Evolutionary conservation across 2,797 vertebrate genomes (phyloP).

Genomic region (Tauraco hartlaubi): DNA sequence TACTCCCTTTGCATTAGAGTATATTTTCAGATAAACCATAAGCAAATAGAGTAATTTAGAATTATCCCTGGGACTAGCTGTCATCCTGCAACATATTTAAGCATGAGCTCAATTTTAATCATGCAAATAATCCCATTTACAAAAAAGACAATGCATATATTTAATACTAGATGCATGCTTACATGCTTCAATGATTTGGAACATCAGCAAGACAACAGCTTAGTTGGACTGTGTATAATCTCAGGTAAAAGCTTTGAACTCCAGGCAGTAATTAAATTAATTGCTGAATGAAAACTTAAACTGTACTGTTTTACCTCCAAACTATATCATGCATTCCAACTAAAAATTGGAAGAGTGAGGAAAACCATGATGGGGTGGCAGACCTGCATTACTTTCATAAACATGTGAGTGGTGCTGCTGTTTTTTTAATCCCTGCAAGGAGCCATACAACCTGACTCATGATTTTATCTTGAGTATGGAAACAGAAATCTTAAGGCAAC

Average conservation of each 20-base stretch:
- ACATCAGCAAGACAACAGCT: background rate
- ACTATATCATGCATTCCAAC: background rate
- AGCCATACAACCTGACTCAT: background rate
- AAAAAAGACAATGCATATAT: background rate
- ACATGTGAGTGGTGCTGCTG: background rate
- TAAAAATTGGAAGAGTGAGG: background rate
- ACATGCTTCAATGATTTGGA: background rate
- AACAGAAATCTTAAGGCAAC: background rate
- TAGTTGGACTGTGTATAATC: background rate
- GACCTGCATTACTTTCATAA: background rate
- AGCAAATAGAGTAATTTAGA: background rate
- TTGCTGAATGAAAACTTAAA: background rate
- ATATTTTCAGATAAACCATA: background rate
- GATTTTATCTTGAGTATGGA: background rate
- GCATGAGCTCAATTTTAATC: background rate
- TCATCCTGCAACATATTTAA: background rate
- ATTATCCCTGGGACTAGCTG: background rate
- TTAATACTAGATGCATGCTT: background rate
- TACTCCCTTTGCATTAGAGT: background rate
- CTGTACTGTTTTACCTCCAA: background rate
- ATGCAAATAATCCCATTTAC: background rate
- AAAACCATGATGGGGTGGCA: background rate
- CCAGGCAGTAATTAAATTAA: background rate
- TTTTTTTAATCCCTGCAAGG: background rate
- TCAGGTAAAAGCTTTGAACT: background rate